Evolutionary conservation across 2,888 invertebrate species (phyloP).

Genomic region (Dicyrtoma fusca): DNA sequence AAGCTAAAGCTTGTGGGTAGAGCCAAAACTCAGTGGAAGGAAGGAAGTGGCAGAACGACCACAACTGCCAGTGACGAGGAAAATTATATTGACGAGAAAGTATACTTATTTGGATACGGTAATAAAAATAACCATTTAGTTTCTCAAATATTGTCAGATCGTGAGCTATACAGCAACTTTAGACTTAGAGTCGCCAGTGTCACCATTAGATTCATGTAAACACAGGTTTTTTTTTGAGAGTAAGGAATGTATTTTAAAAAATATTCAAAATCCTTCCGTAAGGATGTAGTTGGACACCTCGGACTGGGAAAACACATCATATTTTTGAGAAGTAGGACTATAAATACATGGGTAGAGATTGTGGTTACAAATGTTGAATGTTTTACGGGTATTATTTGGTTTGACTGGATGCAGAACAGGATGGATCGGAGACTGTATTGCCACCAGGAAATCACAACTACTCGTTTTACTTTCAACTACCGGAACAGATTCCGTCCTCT

Average conservation of each 20-base stretch:
- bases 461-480: constrained; percentile 76
- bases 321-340: no score
- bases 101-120: constrained; percentile 50
- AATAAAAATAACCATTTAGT: not conserved
- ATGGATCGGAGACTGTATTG: constrained; percentile 67
- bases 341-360: no score
- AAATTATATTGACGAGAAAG: constrained; percentile 48
- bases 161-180: no score
- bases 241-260: no score
- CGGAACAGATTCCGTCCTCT: constrained; percentile 75
- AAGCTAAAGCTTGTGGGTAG: constrained; percentile 48
- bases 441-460: constrained; percentile 73
- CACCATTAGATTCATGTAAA: no score
- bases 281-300: no score
- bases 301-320: no score
- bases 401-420: constrained; percentile 17
- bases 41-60: constrained; percentile 38
- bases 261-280: no score
- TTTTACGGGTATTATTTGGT: not conserved
- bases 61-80: constrained; percentile 46
- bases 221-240: no score
- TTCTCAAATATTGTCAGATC: no score
- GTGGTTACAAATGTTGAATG: not conserved
- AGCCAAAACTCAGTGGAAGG: constrained; percentile 52
- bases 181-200: no score